Evolutionary conservation across 37 sponge, comb jelly and placozoan genomes (phyloP).

Genomic region (Eunapius fragilis): DNA sequence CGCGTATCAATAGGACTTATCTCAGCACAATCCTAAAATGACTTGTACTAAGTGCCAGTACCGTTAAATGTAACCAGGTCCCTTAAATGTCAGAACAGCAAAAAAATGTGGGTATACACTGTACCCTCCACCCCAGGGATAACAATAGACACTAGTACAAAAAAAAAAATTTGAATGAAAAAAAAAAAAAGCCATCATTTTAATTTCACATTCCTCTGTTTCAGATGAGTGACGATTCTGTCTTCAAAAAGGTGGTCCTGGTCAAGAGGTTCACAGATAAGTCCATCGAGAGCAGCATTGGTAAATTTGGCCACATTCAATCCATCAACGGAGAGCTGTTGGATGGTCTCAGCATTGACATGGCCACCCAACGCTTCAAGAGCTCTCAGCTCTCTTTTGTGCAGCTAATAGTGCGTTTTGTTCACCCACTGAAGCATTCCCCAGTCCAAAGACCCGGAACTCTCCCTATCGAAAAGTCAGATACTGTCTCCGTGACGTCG

Average conservation of each 20-base stretch:
- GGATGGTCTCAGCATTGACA: constrained; percentile 48
- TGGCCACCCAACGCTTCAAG: constrained; percentile 39
- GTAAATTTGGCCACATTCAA: constrained; percentile 74
- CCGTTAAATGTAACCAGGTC: no score
- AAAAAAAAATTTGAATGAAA: no score
- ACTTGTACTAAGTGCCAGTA: no score
- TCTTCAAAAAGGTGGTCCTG: constrained; percentile 38
- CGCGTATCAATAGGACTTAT: no score
- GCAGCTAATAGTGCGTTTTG: constrained; percentile 49
- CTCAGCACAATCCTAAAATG: no score
- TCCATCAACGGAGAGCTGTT: constrained; percentile 66
- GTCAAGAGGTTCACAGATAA: constrained; percentile 48
- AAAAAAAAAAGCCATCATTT: no score
- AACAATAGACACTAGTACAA: no score
- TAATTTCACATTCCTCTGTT: neutral
- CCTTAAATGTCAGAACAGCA: no score
- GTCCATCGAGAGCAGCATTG: constrained; percentile 14
- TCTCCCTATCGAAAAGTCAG: neutral
- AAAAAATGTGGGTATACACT: no score
- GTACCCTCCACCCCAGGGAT: no score
- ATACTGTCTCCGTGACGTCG: no score
- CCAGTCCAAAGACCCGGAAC: no score
- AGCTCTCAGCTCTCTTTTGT: neutral
- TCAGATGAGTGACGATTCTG: constrained; percentile 44
- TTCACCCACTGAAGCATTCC: constrained; percentile 30